phyloP scores from a whole-genome alignment of 2,888 invertebrate species.

The Scaeva pyrastri region DNA sequence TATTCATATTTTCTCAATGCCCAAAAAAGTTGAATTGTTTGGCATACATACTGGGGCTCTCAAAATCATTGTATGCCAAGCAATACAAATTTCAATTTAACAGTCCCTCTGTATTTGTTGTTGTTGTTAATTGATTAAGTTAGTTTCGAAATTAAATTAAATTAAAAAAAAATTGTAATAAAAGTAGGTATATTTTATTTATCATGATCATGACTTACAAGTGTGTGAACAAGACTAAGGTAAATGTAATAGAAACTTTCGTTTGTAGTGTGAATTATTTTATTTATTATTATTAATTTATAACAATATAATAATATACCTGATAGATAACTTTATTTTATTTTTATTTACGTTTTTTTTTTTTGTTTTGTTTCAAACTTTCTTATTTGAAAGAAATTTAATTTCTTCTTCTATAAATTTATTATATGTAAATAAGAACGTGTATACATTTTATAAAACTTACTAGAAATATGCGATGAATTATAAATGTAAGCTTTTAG shows the following conservation, averaged over 20 bases:
- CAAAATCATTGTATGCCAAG: constrained; percentile 64
- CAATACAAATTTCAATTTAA: constrained; percentile 70
- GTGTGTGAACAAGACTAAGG: constrained; percentile 64
- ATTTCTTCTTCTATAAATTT: constrained; percentile 19
- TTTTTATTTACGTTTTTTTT: constrained; percentile 31
- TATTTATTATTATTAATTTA: constrained; percentile 42
- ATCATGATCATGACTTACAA: constrained; percentile 43
- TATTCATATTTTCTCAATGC: neutral
- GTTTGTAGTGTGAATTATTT: constrained; percentile 56
- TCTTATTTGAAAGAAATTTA: constrained; percentile 32
- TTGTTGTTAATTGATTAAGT: constrained; percentile 20
- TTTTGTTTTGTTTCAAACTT: constrained; percentile 9
- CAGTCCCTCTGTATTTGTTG: constrained; percentile 11
- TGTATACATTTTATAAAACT: constrained; percentile 65
- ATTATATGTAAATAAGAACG: constrained; percentile 52
- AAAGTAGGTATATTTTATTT: neutral
- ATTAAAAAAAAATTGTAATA: constrained; percentile 9
- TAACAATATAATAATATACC: constrained; percentile 56
- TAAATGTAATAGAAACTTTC: constrained; percentile 72
- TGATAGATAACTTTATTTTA: constrained; percentile 47
- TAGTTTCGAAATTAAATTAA: constrained; percentile 5
- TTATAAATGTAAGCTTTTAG: constrained; percentile 72
- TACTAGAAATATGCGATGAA: constrained; percentile 74
- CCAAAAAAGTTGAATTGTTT: constrained; percentile 64
- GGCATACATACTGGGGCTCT: constrained; percentile 72